Evolutionary conservation across 2,797 vertebrate genomes (phyloP).

Genomic region (Garrulus glandarius): DNA sequence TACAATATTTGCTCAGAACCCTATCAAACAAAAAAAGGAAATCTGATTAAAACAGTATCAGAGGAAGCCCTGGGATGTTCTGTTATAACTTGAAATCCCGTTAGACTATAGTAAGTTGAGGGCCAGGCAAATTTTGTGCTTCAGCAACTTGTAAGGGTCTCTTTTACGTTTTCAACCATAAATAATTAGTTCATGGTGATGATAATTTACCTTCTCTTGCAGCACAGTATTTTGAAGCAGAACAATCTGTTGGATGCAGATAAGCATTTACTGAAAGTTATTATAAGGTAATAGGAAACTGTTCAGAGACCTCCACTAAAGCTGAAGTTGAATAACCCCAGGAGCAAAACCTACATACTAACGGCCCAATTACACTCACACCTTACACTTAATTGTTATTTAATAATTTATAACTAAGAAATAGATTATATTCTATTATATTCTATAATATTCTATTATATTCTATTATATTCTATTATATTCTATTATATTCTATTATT

Average conservation of each 20-base stretch:
- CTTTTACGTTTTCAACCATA: not conserved
- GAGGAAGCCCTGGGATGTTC: not conserved
- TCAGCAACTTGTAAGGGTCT: conserved; percentile 16
- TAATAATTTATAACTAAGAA: conserved; percentile 11
- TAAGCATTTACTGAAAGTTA: conserved; percentile 33
- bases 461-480: too few relatives aligned
- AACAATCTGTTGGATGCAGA: conserved; percentile 54
- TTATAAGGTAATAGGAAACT: conserved; percentile 32
- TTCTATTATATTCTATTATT: not conserved
- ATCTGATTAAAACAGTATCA: conserved; percentile 6
- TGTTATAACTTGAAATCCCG: conserved; percentile 3
- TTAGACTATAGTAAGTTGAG: conserved; percentile 9
- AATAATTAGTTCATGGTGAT: conserved; percentile 34
- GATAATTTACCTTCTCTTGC: not conserved
- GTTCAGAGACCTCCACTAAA: not conserved
- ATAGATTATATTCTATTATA: too few relatives aligned
- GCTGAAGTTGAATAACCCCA: not conserved
- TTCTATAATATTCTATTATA: too few relatives aligned
- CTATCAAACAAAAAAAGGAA: not conserved
- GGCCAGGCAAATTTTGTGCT: conserved; percentile 41
- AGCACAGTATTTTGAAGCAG: not conserved
- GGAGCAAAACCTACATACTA: not conserved
- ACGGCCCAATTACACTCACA: not conserved
- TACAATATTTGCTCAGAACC: not conserved
- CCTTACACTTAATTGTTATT: conserved; percentile 5